phyloP scores from a whole-genome alignment of 2,797 vertebrate species.

The Falco rusticolus region DNA sequence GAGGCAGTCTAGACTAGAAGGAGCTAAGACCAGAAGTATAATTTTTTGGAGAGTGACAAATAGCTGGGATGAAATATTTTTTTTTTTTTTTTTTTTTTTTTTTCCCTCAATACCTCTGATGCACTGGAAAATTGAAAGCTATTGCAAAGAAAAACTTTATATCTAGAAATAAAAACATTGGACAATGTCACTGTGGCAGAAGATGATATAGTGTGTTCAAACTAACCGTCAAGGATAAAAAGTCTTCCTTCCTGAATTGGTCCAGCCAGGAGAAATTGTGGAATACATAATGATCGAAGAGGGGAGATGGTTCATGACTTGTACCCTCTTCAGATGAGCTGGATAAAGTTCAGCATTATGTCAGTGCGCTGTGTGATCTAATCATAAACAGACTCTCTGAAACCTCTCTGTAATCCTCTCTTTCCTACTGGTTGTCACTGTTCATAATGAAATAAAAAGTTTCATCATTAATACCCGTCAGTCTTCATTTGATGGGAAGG shows the following conservation, averaged over 20 bases:
- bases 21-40: background rate
- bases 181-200: background rate
- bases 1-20: background rate
- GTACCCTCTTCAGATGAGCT: background rate
- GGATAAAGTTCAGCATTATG: conserved; percentile 14
- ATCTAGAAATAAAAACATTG: background rate
- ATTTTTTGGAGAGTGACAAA: background rate
- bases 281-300: conserved; percentile 7
- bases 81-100: too few relatives aligned
- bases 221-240: background rate
- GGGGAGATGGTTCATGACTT: background rate
- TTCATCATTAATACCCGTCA: conserved; percentile 53
- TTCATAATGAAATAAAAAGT: conserved; percentile 55
- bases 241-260: background rate
- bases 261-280: background rate
- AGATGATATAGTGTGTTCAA: background rate
- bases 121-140: background rate
- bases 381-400: conserved; percentile 41
- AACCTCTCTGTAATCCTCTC: conserved; percentile 40
- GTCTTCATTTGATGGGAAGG: conserved; percentile 45
- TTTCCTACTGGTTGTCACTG: background rate
- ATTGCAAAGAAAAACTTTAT: background rate
- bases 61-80: background rate
- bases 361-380: conserved; percentile 35
- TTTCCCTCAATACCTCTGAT: background rate